Conservation (phyloP, 2,113 vertebrate genomes). For the Phrynocephalus versicolor region DNA sequence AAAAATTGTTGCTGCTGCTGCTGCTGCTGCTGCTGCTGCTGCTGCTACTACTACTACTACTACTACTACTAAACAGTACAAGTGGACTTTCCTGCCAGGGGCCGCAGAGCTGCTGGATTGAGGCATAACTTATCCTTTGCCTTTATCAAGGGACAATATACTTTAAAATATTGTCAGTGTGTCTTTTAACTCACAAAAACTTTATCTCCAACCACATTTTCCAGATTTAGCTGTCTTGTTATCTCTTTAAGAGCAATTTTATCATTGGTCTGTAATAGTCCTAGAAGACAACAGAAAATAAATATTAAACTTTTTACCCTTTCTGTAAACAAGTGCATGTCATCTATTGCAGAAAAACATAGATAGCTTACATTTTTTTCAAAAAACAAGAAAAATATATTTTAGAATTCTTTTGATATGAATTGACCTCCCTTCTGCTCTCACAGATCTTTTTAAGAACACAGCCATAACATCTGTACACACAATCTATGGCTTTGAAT, state of each 20-base stretch:
- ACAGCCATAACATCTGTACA: not conserved
- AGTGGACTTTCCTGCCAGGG: no score
- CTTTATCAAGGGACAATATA: not conserved
- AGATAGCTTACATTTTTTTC: not conserved
- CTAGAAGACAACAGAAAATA: slow-evolving; percentile 68
- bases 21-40: not conserved
- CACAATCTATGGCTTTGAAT: not conserved
- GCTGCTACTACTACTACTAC: not conserved
- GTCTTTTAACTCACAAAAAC: slow-evolving; percentile 88
- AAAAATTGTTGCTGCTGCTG: no score
- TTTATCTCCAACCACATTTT: slow-evolving; percentile 95
- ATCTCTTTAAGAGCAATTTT: slow-evolving; percentile 94
- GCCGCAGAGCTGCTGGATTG: no score
- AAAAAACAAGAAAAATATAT: not conserved
- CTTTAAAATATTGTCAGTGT: not conserved
- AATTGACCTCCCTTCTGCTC: not conserved
- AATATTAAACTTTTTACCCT: not conserved
- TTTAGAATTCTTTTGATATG: not conserved
- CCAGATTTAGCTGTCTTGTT: slow-evolving; percentile 90
- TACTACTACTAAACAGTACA: no score
- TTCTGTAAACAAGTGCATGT: not conserved
- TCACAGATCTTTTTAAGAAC: not conserved
- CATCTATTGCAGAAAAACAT: not conserved
- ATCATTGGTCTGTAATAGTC: slow-evolving; percentile 91
- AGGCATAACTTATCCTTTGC: no score